Base-by-base conservation (phyloP, 2,113 vertebrate genomes). In the Cavia porcellus region DNA sequence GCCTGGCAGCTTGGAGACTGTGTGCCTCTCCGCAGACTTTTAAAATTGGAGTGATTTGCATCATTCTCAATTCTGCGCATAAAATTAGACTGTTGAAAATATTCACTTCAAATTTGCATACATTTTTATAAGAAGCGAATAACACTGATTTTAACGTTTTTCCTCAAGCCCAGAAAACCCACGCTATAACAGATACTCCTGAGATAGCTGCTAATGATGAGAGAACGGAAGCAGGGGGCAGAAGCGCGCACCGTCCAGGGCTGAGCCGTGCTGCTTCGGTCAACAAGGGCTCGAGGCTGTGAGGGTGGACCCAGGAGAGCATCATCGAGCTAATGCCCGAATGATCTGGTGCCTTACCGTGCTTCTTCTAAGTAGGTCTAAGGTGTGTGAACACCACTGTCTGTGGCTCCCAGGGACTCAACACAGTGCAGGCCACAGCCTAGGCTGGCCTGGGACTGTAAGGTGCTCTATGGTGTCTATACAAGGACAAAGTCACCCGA, bases 41-140 rank as follows among this genome's bases (percentile, higher is more conserved):
- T 45, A 82, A 90, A 92, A 87, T 80, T 66, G 35, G 66, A 70
- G 24, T 68, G 50, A 87, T 87, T 57, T 95, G 82, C 68, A 96
- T 97, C 83, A 88, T 90, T 96, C 92, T 88, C 88, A 82, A 96
- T 95, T 95, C 59, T 82, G 91, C 94, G 89, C 83, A 96, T 89
- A 94, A 97, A 93, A 94, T 96, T 77, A 94, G 77, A 83, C 38
- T 55, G 88, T 95, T 93, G 84, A 89, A 86, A 87, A 85, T 88
- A 85, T 52, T 24, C 22, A 82, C 77, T 94, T 83, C 80, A 75
- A 94, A 77, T 92, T 42, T 96, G 57, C 70, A 89, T 52, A 83
- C 12, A 59, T 81, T 88, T 96, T 82, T 57, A 75, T 70, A 66
- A 84, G 82, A 94, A n/a, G 52, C 30, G 35, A 93, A 91, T 50